Evolutionary conservation across 2,888 invertebrate species (phyloP), one percentile per base, ranked within the genome.

Genomic region (Nemurella pictetii): DNA sequence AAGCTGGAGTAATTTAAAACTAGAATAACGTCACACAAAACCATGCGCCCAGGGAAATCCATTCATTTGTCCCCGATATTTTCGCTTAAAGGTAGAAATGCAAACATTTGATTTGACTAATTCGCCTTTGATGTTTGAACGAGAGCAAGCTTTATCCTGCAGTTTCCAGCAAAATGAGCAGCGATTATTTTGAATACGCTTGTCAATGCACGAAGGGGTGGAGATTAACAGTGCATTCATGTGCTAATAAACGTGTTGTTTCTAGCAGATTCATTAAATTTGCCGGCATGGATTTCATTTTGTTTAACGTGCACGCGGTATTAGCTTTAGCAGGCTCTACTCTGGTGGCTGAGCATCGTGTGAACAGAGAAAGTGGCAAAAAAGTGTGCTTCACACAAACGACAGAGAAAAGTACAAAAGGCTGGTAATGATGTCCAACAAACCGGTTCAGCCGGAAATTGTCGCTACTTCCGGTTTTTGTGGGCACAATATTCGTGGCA

Each of bases 381-480:
- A 55, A n/a, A 29, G 29, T 29, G 29, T 78, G 30, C 30, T 78
- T 78, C 78, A 55, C 55, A 30, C 29, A 29, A 26, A 30, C 30
- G 78, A 29, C n/a, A 78, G 78, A 29, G 30, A 78, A 78, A 30
- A 78, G 78, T n/a, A 78, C 78, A 78, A 78, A 78, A 78, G 78
- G 29, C 29, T 29, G 78, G 30, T 78, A 30, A n/a, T 78, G 78
- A 30, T 78, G 78, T 29, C 78, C 28, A 78, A 30, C 78, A 78
- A 78, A 78, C 55, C 55, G 55, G 55, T 55, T 55, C 75, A 28
- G 15, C 80, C 80, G 80, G 80, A 80, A 80, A 80, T 80, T 80
- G 80, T 80, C 80, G 30, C 35, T 26, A 0, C 36, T 80, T 80
- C 80, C 80, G 80, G 30, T 80, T 80, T 35, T 30, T 78, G 78